Base-by-base conservation (phyloP, 2,113 vertebrate genomes). In the Plestiodon gilberti region DNA sequence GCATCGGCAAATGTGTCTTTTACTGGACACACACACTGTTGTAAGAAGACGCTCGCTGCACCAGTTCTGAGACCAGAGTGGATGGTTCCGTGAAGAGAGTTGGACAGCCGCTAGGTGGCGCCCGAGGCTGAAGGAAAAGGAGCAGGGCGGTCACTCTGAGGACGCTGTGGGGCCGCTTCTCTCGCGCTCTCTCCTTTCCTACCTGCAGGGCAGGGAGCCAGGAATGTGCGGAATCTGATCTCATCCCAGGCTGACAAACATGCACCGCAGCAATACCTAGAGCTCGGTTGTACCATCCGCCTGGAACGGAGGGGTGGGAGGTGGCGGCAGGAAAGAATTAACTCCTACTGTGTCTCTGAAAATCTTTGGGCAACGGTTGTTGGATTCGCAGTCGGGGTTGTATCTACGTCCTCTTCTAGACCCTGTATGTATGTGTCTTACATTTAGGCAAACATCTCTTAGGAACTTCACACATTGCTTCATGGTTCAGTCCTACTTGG, bases 161-260 rank as follows among this genome's bases (percentile, higher is more conserved):
- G 61, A 38, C 1, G 38, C 38, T 67, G n/a, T 17, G 43, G 43
- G 83, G 73, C 61, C 35, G 55, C 5, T 69, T 78, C 13, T 30
- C 8, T 64, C 8, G 13, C 38, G 2, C 8, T 33, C 7, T 22
- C 35, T 33, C 35, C 33, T n/a, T 61, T 52, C 43, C 17, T 81
- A 86, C 85, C 85, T 86, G 85, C 40, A 74, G 78, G 84, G 85
- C 69, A 64, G 40, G 35, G 78, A 81, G 57, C 85, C 85, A 86
- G 43, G 85, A 86, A 86, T 86, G 85, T 35, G 59, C 40, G 78
- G 85, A 64, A 86, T 81, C 69, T 86, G 85, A 81, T 86, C 85
- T 86, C 78, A 81, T 86, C 85, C 38, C n/a, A 62, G 78, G 55
- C 78, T 22, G 64, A 86, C 78, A 73, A 69, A 86, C 81, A 81